Percentiles rank a stretch among this genome's conserved stretches.
Conservation (phyloP, 2,888 invertebrate species). For the Polydrusus pterygomalis region DNA sequence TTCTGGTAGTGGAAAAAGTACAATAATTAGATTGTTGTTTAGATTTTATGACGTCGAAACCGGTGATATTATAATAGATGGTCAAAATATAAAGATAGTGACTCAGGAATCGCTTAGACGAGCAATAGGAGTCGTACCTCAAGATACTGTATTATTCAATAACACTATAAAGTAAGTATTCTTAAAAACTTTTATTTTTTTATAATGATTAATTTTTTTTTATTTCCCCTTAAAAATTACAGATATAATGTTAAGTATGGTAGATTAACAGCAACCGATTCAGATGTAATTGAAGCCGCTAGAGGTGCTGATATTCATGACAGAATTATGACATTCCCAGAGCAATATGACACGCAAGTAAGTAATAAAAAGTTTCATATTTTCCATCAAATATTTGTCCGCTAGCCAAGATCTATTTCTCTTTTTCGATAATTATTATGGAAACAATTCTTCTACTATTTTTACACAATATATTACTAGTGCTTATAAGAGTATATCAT, state of each 20-base stretch:
- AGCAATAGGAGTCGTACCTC: conserved; percentile 95
- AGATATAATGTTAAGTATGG: conserved; percentile 97
- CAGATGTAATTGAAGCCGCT: conserved; percentile 92
- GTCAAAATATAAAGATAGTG: conserved; percentile 90
- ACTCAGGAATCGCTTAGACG: conserved; percentile 88
- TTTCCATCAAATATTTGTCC: no score
- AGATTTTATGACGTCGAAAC: conserved; percentile 96
- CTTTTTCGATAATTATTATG: no score
- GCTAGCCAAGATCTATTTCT: no score
- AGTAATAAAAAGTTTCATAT: neutral
- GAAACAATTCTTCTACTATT: no score
- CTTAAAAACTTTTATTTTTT: no score
- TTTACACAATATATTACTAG: no score
- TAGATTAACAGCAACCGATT: conserved; percentile 82
- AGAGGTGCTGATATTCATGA: conserved; percentile 96
- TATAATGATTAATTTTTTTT: no score
- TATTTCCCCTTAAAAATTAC: conserved; percentile 25
- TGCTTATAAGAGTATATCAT: no score
- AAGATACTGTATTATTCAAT: conserved; percentile 97
- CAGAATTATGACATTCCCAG: conserved; percentile 91
- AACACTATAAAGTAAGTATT: conserved; percentile 84
- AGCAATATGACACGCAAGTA: conserved; percentile 88
- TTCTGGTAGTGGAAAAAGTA: conserved; percentile 96
- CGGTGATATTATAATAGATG: conserved; percentile 91
- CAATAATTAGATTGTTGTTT: conserved; percentile 94